A percentile compares a stretch with the other conserved stretches of the same genome.
Conservation (phyloP, 2,113 vertebrate species). For the Pangasianodon hypophthalmus region DNA sequence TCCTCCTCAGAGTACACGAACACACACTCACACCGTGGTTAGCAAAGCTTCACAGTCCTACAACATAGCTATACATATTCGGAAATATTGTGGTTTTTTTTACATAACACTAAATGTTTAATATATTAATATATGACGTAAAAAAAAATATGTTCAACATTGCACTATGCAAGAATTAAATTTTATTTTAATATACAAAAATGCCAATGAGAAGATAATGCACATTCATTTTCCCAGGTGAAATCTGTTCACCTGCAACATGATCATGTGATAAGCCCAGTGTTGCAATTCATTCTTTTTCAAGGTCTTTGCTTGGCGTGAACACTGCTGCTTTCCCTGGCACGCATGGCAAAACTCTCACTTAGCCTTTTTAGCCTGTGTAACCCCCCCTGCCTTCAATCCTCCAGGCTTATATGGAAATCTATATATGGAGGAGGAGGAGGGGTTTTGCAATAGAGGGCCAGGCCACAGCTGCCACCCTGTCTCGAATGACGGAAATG, state of each 20-base stretch:
- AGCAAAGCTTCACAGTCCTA: neutral
- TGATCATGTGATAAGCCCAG: conserved; percentile 17
- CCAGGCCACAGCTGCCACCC: conserved; percentile 64
- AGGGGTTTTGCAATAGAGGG: conserved; percentile 27
- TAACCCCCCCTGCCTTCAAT: conserved; percentile 33
- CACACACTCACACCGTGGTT: neutral
- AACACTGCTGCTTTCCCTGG: conserved; percentile 46
- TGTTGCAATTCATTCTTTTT: conserved; percentile 36
- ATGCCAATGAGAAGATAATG: neutral
- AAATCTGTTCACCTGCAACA: neutral
- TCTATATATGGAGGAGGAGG: conserved; percentile 67
- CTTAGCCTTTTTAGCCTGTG: conserved; percentile 62
- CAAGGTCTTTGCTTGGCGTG: conserved; percentile 51
- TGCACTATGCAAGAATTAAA: neutral
- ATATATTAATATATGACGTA: neutral
- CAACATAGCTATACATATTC: neutral
- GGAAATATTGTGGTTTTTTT: neutral
- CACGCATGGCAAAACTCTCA: conserved; percentile 58
- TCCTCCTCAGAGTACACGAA: neutral
- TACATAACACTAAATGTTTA: neutral
- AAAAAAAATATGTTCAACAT: neutral
- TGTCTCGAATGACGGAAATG: conserved; percentile 68
- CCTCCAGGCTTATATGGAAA: conserved; percentile 46
- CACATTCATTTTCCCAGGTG: neutral
- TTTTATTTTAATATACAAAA: neutral